phyloP scores from a whole-genome alignment of 2,888 invertebrate species.

The Merodon equestris region DNA sequence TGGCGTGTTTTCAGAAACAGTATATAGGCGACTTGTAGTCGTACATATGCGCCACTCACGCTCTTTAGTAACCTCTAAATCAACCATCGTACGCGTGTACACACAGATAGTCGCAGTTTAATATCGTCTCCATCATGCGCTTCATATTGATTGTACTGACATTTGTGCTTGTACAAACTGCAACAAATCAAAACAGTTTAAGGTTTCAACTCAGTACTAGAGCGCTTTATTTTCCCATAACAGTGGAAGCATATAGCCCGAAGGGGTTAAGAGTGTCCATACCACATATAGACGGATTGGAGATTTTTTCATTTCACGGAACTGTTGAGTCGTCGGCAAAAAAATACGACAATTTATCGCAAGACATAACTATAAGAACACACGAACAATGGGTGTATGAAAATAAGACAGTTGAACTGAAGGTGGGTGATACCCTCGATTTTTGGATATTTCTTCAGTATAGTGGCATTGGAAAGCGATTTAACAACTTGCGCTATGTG shows the following conservation, averaged over 20 bases:
- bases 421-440: constrained; percentile 19
- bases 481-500: constrained; percentile 25
- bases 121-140: neutral
- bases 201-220: constrained; percentile 6
- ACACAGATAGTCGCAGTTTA: neutral
- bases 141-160: neutral
- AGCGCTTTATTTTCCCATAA: constrained; percentile 24
- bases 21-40: too few relatives aligned
- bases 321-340: constrained; percentile 18
- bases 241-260: constrained; percentile 26
- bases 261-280: constrained; percentile 36
- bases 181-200: constrained; percentile 6
- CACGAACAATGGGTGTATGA: constrained; percentile 46
- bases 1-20: too few relatives aligned
- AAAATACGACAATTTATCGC: neutral
- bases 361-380: constrained; percentile 23
- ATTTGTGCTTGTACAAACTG: neutral
- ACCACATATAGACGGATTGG: constrained; percentile 32
- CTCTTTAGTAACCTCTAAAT: neutral
- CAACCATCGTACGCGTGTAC: neutral
- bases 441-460: constrained; percentile 54
- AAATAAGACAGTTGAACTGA: constrained; percentile 11
- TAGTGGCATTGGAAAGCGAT: constrained; percentile 40
- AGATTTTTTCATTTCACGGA: constrained; percentile 50
- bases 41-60: neutral